phyloP scores from a whole-genome alignment of 1,140 invertebrate genomes.

The Drosophila pseudoananassae region DNA sequence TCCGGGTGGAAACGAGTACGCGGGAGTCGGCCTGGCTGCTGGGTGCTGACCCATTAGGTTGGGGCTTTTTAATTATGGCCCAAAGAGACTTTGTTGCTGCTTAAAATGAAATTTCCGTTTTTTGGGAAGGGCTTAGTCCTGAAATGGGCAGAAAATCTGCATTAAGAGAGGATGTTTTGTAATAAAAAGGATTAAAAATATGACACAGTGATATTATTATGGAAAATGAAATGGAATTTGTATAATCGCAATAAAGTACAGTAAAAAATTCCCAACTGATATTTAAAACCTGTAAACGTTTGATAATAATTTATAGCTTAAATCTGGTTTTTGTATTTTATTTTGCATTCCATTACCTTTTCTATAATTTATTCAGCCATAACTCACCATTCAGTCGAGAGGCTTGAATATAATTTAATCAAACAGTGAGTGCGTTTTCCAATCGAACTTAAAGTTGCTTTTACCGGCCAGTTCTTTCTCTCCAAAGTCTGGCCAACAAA shows the following conservation, averaged over 20 bases:
- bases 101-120: conserved; percentile 47
- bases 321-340: too few relatives aligned
- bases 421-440: neutral
- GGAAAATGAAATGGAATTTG: neutral
- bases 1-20: conserved; percentile 1
- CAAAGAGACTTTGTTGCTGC: conserved; percentile 35
- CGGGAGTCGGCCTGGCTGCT: conserved; percentile 1
- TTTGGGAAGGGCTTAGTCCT: conserved; percentile 2
- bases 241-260: too few relatives aligned
- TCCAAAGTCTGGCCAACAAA: neutral
- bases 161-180: neutral
- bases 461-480: conserved; percentile 1
- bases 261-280: too few relatives aligned
- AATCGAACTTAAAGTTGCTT: conserved; percentile 1
- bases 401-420: neutral
- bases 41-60: conserved; percentile 45
- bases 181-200: neutral
- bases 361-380: neutral
- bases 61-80: conserved; percentile 57
- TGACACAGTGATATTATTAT: neutral
- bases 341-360: neutral
- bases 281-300: too few relatives aligned
- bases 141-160: neutral
- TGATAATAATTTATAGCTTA: neutral
- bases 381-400: neutral